Base-by-base conservation (phyloP, 2,888 invertebrate species). In the Epinotia ramella region DNA sequence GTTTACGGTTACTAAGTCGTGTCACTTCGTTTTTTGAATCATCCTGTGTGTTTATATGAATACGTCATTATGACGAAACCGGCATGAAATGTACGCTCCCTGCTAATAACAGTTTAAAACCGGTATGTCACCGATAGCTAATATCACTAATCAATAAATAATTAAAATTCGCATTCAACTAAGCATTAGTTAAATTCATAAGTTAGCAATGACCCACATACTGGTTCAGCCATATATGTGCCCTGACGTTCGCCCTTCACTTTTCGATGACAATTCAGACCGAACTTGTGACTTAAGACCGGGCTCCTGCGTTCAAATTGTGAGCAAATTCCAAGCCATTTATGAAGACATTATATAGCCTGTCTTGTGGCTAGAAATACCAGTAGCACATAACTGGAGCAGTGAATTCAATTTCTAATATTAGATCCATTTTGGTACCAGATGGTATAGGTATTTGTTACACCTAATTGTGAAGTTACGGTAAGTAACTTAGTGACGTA, bases 181-280 rank as follows among this genome's bases (percentile, higher is more conserved):
- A 69, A 16, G 69, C 24, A 57, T 60, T 69, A 64, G 46, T 40
- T 68, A 57, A 68, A 72, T 73, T 67, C 40, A 57, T 72, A 62
- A 65, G 63, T 77, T 78, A 79, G 78, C 78, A 80, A 69, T 81
- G 81, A 78, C 81, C 79, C 64, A 80, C 63, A 73, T 78, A n/a
- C 20, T 24, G 65, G 64, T 68, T 73, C 62, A 53, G 62, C 77
- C 77, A 78, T 75, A 78, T 80, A 70, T 77, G 73, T 28, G 69
- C 77, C 79, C 80, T 76, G 80, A 73, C 79, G 77, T 66, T 66
- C 69, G 79, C 82, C 83, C 81, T 83, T 83, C 83, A 80, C 83
- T 83, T 83, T n/a, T 77, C 73, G 56, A 66, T 67, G 76, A 62
- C 76, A 67, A 72, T 76, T 67, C 62, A 76, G 76, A 49, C 28